Base-by-base conservation (phyloP, 2,797 vertebrate genomes). In the Gadopsis bispinosus region DNA sequence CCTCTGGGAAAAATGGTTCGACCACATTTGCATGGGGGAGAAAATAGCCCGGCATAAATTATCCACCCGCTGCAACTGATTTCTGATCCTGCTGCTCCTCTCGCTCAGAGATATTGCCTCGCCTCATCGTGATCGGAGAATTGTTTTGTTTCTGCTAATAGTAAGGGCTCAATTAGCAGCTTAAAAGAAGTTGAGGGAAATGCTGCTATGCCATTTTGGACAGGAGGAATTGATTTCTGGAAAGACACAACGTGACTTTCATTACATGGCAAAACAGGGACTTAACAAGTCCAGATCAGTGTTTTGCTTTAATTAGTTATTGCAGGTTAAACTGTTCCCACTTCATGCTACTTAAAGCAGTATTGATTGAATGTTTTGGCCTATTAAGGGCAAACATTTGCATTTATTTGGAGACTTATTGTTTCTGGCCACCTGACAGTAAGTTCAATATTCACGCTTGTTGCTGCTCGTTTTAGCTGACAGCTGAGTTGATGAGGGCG, bases 21-120 rank as follows among this genome's bases (percentile, higher is more conserved):
- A 83, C 83, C 72, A 4, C 78, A 93, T 94, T 93, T 88, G 89
- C 92, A 91, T 89, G 81, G 70, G 74, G 72, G 64, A 66, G 83
- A 82, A 91, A 90, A 89, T 75, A 86, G 71, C 71, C 85, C 43
- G n/a, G 88, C 88, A 88, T 93, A 88, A 82, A 93, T 92, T 91
- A 93, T 79, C 90, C 73, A 69, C 39, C 79, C 76, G 35, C 80
- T 59, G 88, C 78, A 31, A n/a, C 83, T 81, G 79, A 91, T 85
- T 85, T 89, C 69, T 86, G 90, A 83, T 90, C 80, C 73, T 65
- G 80, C 84, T 69, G 88, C 79, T 88, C 10, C 54, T 74, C 76
- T 47, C 67, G 33, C 69, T 77, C 45, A 0, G 39, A 47, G 70
- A 76, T 74, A 77, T 66, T 47, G 69, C 79, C 86, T 85, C 43